A percentile compares a stretch with the other conserved stretches of the same genome.
These are phyloP conservation scores for Nasonia longicornis DNA, from an alignment of 1,140 invertebrate genomes.

Conservation along the genomic window DNA sequence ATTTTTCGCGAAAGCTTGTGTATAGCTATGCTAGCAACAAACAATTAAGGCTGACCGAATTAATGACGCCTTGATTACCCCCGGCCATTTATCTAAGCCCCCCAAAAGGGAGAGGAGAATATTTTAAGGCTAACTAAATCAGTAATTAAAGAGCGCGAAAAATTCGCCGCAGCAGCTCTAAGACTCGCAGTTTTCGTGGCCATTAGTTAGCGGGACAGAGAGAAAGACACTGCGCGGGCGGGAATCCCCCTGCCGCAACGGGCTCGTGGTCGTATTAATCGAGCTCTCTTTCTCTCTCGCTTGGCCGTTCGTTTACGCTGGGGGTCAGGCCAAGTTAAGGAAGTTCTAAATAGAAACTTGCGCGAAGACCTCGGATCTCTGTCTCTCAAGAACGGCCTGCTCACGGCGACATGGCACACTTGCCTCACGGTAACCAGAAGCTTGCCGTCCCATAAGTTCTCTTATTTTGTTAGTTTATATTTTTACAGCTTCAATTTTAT, in stretches of 20 bases:
- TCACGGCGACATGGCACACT: slow-evolving; percentile 25
- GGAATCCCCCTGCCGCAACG: slow-evolving; percentile 16
- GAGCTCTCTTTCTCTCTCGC: slow-evolving; percentile 9
- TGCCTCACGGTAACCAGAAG: not conserved
- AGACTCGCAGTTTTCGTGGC: not conserved
- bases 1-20: too few relatives aligned
- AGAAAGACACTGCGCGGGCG: not conserved
- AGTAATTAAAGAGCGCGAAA: not conserved
- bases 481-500: too few relatives aligned
- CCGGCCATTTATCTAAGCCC: not conserved
- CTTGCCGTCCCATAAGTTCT: not conserved
- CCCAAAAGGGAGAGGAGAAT: not conserved
- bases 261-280: slow-evolving; percentile 26
- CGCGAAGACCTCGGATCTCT: slow-evolving; percentile 20
- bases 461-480: not conserved
- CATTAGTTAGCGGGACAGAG: not conserved
- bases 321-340: slow-evolving; percentile 20
- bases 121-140: not conserved
- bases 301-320: not conserved
- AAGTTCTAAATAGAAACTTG: slow-evolving; percentile 37
- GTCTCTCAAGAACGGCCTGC: not conserved
- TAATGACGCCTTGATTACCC: not conserved
- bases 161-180: not conserved
- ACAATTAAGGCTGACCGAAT: too few relatives aligned
- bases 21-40: too few relatives aligned